Evolutionary conservation across 2,888 invertebrate genomes (phyloP), one percentile per base, ranked within the genome.

Genomic region (Nowickia ferox): DNA sequence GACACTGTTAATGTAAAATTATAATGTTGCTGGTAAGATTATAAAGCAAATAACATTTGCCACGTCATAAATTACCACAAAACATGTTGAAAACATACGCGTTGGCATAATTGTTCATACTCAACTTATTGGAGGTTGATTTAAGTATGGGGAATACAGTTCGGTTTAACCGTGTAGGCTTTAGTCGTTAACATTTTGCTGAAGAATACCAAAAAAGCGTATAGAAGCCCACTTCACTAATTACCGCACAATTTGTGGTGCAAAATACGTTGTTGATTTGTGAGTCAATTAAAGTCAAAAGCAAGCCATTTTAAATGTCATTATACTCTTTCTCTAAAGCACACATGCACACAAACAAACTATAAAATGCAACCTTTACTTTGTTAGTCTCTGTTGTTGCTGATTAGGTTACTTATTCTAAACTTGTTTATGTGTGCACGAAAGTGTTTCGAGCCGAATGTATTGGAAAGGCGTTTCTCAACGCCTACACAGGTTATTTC

Each of bases 241-340:
- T 89, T 90, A 90, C 89, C 90, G 89, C 89, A 89, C 88, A 89
- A 89, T 90, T 90, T 90, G 90, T 88, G 90, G 89, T 89, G 88
- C 87, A 88, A 90, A 90, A 90, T 90, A 91, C 90, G 90, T 90
- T 88, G 89, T 91, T 91, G 91, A 91, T 91, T 91, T 91, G 91
- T 91, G 91, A 91, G 91, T 91, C 91, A 91, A 91, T 91, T 91
- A 91, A 91, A 91, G 90, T 90, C 91, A 90, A 89, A 89, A 88
- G 88, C 90, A 91, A 89, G 87, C 91, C 65, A 82, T 84, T 84
- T 84, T 79, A 82, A 83, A 82, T 84, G 84, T 80, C 84, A 84
- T 87, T 82, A 79, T 51, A 63, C 59, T 78, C 75, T 30, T 53
- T 44, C 15, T 40, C 42, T 19, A 10, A 17, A 0, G 38, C 53